phyloP scores from a whole-genome alignment of 2,113 vertebrate species.

The Notechis scutatus region DNA sequence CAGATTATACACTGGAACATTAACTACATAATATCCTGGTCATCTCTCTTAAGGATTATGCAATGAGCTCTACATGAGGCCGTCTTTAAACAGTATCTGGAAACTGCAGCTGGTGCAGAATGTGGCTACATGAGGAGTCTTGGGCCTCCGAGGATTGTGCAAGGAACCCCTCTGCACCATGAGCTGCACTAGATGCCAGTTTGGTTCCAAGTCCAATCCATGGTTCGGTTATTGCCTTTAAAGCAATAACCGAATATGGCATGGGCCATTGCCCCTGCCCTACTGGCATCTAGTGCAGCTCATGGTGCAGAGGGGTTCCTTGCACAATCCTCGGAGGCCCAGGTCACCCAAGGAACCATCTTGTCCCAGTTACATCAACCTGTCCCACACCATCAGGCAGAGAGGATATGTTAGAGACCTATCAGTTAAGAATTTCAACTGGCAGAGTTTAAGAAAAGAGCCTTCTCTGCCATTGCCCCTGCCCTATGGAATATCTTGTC shows the following conservation, averaged over 20 bases:
- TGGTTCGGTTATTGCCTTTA: background rate
- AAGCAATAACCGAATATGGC: no score
- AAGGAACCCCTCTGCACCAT: background rate
- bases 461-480: background rate
- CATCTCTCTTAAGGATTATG: background rate
- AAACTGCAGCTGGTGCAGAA: background rate
- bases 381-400: background rate
- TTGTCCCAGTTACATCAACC: background rate
- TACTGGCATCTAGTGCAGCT: background rate
- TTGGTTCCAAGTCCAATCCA: background rate
- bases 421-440: background rate
- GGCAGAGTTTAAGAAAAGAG: background rate
- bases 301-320: background rate
- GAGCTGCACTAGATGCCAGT: background rate
- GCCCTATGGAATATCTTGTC: background rate
- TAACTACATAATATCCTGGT: background rate
- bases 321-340: background rate
- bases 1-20: background rate
- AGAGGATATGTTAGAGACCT: background rate
- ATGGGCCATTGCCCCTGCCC: no score
- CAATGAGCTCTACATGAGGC: background rate
- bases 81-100: background rate
- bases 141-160: background rate
- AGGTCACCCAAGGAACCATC: background rate
- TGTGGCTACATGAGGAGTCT: background rate